Evolutionary conservation across 92 coral and sea anemone genomes (phyloP), one percentile per base, ranked within the genome.

Genomic region (Bergia puertoricense): DNA sequence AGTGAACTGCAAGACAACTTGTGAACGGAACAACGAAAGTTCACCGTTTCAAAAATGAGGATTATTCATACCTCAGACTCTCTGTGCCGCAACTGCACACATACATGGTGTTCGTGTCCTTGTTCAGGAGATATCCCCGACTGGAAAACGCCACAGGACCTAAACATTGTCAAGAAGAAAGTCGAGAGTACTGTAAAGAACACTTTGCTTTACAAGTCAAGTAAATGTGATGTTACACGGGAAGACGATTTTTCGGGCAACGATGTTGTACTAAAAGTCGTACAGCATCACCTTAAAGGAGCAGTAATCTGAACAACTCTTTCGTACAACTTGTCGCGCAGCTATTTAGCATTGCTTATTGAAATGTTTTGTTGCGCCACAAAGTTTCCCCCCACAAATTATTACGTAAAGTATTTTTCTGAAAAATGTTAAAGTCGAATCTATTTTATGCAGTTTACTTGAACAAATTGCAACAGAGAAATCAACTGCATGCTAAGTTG

Each of bases 111-210:
- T 88, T 80, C n/a, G 50, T 45, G 42, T 1, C 16, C 4, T 80
- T 40, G 46, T 89, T 90, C 88, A 91, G 66, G 40, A 89, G 81
- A 44, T 89, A 91, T 41, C 89, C 90, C 36, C 93, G 93, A 9
- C 89, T 80, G 1, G 86, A 85, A 44, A 81, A 91, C 22, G 51
- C 82, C 85, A 91, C 74, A 1, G 91, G 79, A 73, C 73, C 81
- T 73, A 85, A 5, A 73, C 18, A 48, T 16, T 82, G 77, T 42
- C 38, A n/a, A 18, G 23, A 20, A 54, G 18, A 5, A 62, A 62
- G 69, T 62, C 1, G 30, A 4, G 7, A 62, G 6, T 18, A 7
- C n/a, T 62, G 69, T 62, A 62, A 2, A 16, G 69, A 62, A 18
- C 22, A 62, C 23, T 62, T 62, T 7, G 30, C 23, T 62, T 62